phyloP scores from a whole-genome alignment of 2,797 vertebrate species.

The Crypturellus tataupa region DNA sequence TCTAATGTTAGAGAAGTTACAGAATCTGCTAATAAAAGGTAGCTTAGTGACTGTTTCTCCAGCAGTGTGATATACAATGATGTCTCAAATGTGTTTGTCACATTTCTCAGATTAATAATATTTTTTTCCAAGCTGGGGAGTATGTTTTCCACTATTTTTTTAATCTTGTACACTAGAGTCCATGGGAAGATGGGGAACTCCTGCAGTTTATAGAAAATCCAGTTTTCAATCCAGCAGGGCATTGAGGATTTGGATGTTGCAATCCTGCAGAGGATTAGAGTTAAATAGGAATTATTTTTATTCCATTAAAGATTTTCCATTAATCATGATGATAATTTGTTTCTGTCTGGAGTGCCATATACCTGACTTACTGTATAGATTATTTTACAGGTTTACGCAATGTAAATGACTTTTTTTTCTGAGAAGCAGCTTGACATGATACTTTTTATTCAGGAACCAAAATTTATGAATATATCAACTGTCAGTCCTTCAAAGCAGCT shows the following conservation, averaged over 20 bases:
- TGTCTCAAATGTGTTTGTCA: constrained; percentile 33
- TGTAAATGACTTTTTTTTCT: background rate
- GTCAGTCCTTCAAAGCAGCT: background rate
- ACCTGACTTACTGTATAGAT: background rate
- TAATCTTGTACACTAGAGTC: background rate
- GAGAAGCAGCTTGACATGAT: background rate
- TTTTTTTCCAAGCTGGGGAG: background rate
- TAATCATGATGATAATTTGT: constrained; percentile 8
- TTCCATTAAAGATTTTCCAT: constrained; percentile 49
- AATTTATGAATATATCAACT: background rate
- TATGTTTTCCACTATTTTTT: constrained; percentile 18
- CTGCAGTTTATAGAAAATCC: constrained; percentile 2
- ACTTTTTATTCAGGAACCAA: background rate
- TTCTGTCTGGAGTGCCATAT: background rate
- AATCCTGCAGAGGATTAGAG: background rate
- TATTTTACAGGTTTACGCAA: background rate
- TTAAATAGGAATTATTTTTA: constrained; percentile 38
- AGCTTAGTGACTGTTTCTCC: constrained; percentile 60
- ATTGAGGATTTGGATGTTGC: constrained; percentile 26
- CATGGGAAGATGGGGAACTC: constrained; percentile 13
- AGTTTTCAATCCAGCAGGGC: background rate
- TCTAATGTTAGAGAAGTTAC: constrained; percentile 45
- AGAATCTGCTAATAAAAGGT: constrained; percentile 63
- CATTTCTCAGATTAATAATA: constrained; percentile 1
- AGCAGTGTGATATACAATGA: constrained; percentile 26